phyloP scores from a whole-genome alignment of 2,888 invertebrate genomes.

The Drosophila rellima region DNA sequence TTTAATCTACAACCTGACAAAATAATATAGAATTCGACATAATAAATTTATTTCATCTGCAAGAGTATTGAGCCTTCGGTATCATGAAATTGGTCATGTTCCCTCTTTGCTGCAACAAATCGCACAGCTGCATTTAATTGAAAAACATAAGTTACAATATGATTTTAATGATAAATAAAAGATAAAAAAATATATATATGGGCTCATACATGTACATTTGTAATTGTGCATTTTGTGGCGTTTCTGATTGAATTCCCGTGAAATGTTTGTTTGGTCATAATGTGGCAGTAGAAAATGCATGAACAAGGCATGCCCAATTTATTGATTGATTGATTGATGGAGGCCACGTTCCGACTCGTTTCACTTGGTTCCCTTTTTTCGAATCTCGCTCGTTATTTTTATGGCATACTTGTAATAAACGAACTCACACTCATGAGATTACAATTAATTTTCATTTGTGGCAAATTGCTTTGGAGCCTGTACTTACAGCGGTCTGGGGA shows the following conservation, averaged over 20 bases:
- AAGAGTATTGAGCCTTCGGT: not conserved
- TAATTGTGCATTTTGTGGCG: slow-evolving; percentile 29
- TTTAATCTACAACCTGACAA: no score
- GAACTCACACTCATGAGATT: slow-evolving; percentile 57
- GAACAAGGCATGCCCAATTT: slow-evolving; percentile 36
- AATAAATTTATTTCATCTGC: not conserved
- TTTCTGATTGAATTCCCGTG: slow-evolving; percentile 63
- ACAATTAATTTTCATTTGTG: slow-evolving; percentile 72
- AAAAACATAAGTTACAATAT: slow-evolving; percentile 24
- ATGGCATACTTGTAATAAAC: slow-evolving; percentile 54
- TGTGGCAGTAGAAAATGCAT: slow-evolving; percentile 53
- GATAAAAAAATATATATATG: not conserved
- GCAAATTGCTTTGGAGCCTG: slow-evolving; percentile 33
- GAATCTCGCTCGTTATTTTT: slow-evolving; percentile 33
- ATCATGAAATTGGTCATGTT: not conserved
- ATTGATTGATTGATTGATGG: slow-evolving; percentile 67
- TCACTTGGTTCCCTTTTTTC: slow-evolving; percentile 4
- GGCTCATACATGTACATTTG: not conserved
- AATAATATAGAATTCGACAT: not conserved
- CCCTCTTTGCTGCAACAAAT: slow-evolving; percentile 24
- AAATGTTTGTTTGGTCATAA: slow-evolving; percentile 47
- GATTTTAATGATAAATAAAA: slow-evolving; percentile 13
- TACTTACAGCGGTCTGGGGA: not conserved
- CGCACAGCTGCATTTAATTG: slow-evolving; percentile 57
- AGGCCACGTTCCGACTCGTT: slow-evolving; percentile 20